phyloP scores from a whole-genome alignment of 2,797 vertebrate species.

The Rachycentron canadum region DNA sequence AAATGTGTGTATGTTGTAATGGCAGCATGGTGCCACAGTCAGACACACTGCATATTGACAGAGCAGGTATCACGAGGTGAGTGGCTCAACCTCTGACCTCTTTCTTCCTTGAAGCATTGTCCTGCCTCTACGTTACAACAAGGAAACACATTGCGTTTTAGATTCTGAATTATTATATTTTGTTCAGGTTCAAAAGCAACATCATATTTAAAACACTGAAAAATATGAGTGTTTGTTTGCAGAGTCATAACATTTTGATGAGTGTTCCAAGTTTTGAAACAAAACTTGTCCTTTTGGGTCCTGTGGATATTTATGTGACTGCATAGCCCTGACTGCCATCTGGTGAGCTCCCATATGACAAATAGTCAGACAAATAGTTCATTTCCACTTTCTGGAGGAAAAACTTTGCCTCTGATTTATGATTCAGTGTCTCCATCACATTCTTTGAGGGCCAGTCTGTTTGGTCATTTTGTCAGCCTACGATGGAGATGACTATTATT shows the following conservation, averaged over 20 bases:
- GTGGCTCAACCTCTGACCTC: conserved; percentile 28
- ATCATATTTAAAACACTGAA: neutral
- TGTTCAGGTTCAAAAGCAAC: neutral
- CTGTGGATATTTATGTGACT: neutral
- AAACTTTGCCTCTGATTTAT: neutral
- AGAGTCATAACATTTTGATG: neutral
- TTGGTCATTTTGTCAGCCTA: neutral
- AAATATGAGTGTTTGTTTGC: neutral
- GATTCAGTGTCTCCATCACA: neutral
- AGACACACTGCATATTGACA: conserved; percentile 19
- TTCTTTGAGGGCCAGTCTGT: neutral
- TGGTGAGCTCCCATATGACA: neutral
- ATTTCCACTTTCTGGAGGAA: neutral
- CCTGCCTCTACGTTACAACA: neutral
- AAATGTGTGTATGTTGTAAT: conserved; percentile 21
- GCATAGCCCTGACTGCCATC: neutral
- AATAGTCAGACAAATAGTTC: neutral
- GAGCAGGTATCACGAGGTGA: conserved; percentile 23
- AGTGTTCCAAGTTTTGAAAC: neutral
- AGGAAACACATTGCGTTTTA: neutral
- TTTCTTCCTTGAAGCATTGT: neutral
- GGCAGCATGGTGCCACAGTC: conserved; percentile 29
- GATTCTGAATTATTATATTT: neutral
- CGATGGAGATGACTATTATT: neutral
- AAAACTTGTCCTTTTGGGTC: neutral